phyloP scores from a whole-genome alignment of 2,888 invertebrate genomes.

The Apocheima hispidaria region DNA sequence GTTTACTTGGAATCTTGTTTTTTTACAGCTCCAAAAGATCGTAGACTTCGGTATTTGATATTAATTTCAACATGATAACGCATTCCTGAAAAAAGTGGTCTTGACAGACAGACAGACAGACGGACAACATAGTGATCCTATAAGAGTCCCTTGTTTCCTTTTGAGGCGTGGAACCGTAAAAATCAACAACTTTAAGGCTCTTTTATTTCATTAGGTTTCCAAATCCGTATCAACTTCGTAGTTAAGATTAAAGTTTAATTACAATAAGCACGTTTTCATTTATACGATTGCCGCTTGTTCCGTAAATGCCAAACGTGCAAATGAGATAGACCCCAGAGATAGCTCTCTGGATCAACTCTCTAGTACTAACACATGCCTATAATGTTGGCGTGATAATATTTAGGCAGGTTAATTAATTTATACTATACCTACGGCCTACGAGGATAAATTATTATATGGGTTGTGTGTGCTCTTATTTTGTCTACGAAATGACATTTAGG shows the following conservation, averaged over 20 bases:
- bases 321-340: constrained; percentile 13
- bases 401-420: background rate
- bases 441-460: background rate
- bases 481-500: constrained; percentile 1
- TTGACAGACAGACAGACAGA: no score
- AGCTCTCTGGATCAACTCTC: constrained; percentile 3
- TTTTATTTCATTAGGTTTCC: background rate
- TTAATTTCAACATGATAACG: no score
- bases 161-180: background rate
- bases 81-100: no score
- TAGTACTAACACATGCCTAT: background rate
- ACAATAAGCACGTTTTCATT: constrained; percentile 14
- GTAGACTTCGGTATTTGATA: no score
- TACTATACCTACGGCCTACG: background rate
- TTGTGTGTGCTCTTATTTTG: background rate
- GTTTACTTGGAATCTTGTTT: no score
- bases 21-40: no score
- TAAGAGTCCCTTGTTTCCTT: no score
- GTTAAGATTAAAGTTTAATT: constrained; percentile 8
- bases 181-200: background rate
- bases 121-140: no score
- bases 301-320: constrained; percentile 6
- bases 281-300: constrained; percentile 10
- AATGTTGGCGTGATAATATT: background rate
- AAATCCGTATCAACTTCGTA: background rate